These are phyloP conservation scores for Hippasteria phrygiana DNA, from an alignment of 53 echinoderm and acorn worm genomes.

Conservation along the genomic window DNA sequence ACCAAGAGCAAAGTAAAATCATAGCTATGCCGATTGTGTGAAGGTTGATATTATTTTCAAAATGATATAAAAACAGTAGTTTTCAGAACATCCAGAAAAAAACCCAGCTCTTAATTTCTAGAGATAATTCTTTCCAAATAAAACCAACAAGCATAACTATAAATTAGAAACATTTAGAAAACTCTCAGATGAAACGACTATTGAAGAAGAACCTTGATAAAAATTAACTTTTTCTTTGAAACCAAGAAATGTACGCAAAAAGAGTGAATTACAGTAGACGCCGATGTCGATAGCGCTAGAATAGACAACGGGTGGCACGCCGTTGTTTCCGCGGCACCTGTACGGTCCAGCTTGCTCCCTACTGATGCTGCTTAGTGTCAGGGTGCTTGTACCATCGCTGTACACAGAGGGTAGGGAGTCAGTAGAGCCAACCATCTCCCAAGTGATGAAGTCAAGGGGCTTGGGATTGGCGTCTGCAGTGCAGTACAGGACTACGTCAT, in stretches of 20 bases:
- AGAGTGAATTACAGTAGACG: background rate
- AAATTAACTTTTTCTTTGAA: background rate
- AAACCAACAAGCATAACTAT: no score
- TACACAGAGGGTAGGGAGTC: background rate
- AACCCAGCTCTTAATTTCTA: no score
- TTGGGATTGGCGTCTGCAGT: no score
- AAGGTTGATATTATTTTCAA: no score
- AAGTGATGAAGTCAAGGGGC: constrained; percentile 13
- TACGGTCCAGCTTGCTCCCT: constrained; percentile 26
- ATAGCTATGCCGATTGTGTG: no score
- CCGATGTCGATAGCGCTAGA: background rate
- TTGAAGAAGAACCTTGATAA: background rate
- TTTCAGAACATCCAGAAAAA: no score
- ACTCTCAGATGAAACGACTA: background rate
- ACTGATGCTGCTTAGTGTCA: background rate
- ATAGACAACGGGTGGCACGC: background rate
- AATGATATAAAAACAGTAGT: no score
- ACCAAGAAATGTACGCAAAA: background rate
- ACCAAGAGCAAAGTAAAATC: background rate
- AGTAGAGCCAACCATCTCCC: constrained; percentile 7
- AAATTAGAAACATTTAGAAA: no score
- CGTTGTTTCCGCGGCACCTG: constrained; percentile 15
- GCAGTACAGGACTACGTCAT: constrained; percentile 28
- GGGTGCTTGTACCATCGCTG: background rate
- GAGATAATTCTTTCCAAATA: no score